Conservation (phyloP, 2,797 vertebrate genomes). For the Thaleichthys pacificus region DNA sequence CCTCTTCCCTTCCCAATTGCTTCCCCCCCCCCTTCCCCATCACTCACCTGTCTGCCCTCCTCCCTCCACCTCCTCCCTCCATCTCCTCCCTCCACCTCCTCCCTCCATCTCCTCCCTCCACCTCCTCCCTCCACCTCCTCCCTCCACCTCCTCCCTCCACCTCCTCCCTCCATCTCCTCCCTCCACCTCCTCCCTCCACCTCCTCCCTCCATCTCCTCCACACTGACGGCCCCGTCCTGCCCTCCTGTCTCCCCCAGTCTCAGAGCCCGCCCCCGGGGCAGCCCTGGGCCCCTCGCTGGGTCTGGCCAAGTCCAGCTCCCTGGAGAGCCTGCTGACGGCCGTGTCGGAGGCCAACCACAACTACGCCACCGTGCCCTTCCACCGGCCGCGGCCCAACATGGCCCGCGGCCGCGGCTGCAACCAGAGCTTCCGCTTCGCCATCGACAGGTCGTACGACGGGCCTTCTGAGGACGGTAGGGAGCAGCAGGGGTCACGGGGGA, state of each 20-base stretch:
- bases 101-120: background rate
- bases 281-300: constrained; percentile 90
- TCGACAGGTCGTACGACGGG: constrained; percentile 94
- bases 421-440: constrained; percentile 91
- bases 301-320: constrained; percentile 93
- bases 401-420: constrained; percentile 90
- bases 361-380: constrained; percentile 79
- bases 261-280: constrained; percentile 42
- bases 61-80: background rate
- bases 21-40: constrained; percentile 29
- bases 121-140: background rate
- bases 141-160: too few relatives aligned
- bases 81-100: constrained; percentile 11
- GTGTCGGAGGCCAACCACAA: constrained; percentile 87
- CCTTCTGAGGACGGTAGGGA: constrained; percentile 88
- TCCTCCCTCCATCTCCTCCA: constrained; percentile 12
- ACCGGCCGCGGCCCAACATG: constrained; percentile 84
- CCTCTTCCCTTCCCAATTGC: constrained; percentile 14
- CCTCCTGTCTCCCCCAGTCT: background rate
- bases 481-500: too few relatives aligned
- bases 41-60: constrained; percentile 5
- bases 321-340: constrained; percentile 94
- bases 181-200: constrained; percentile 1
- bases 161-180: background rate
- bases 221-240: background rate